These are phyloP conservation scores for Drosophila athabasca DNA, from an alignment of 1,140 invertebrate species.

Conservation along the genomic window DNA sequence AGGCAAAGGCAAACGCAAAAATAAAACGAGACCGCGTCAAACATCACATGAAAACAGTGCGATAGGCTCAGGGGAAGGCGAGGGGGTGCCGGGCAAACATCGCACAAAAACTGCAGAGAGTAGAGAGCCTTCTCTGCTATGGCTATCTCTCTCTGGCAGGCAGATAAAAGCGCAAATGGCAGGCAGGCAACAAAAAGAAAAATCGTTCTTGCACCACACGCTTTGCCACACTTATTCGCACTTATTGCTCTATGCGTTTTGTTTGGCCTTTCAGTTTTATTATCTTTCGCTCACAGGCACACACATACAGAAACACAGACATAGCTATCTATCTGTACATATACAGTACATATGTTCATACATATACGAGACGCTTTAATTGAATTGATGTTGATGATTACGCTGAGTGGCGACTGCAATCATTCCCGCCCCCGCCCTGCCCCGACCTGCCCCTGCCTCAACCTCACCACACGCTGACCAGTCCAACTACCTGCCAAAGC, in stretches of 20 bases:
- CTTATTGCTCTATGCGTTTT: slow-evolving; percentile 42
- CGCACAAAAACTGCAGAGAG: too few relatives aligned
- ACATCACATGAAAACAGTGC: slow-evolving; percentile 27
- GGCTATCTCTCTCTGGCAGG: background rate
- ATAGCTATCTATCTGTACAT: too few relatives aligned
- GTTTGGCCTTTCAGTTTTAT: slow-evolving; percentile 40
- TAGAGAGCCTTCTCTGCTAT: too few relatives aligned
- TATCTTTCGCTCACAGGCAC: slow-evolving; percentile 38
- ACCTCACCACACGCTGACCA: slow-evolving; percentile 1
- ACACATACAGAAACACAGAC: background rate
- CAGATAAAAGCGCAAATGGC: slow-evolving; percentile 31
- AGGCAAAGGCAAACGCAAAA: slow-evolving; percentile 37
- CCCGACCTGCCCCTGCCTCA: too few relatives aligned
- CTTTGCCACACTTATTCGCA: slow-evolving; percentile 48
- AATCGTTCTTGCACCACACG: slow-evolving; percentile 23
- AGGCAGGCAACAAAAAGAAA: slow-evolving; percentile 5
- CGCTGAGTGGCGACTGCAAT: slow-evolving; percentile 52
- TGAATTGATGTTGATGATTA: slow-evolving; percentile 67
- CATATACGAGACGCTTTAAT: slow-evolving; percentile 44
- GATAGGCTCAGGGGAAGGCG: slow-evolving; percentile 1
- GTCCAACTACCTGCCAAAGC: slow-evolving; percentile 40
- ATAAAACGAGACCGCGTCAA: slow-evolving; percentile 46
- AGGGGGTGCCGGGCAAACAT: slow-evolving; percentile 22
- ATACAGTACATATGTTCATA: too few relatives aligned
- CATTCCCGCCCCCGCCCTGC: background rate